Conservation (phyloP, 2,888 invertebrate genomes). For the Ectobius pallidus region DNA sequence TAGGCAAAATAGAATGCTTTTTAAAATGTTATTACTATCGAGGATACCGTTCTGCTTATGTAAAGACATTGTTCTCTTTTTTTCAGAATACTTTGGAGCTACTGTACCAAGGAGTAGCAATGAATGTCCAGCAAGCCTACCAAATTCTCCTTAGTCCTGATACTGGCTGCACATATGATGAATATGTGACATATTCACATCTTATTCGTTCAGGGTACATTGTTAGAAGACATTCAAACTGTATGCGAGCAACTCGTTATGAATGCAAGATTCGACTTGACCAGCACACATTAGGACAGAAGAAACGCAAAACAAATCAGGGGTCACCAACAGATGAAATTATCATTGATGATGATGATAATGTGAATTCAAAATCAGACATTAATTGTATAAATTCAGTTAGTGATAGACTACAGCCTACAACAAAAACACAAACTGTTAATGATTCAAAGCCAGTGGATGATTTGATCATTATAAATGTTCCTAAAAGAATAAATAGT, state of each 20-base stretch:
- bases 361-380: no score
- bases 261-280: conserved; percentile 26
- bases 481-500: no score
- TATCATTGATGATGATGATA: neutral
- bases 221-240: conserved; percentile 57
- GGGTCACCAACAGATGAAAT: neutral
- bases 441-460: no score
- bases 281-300: conserved; percentile 4
- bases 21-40: no score
- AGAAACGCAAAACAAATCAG: neutral
- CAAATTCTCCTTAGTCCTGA: conserved; percentile 56
- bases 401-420: neutral
- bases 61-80: no score
- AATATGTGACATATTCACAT: conserved; percentile 66
- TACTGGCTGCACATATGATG: conserved; percentile 54
- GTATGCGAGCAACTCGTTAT: conserved; percentile 18
- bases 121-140: conserved; percentile 72
- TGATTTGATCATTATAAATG: no score
- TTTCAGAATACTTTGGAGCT: conserved; percentile 68
- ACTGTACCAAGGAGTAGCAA: conserved; percentile 60
- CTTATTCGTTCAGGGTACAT: conserved; percentile 64
- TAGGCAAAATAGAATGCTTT: no score
- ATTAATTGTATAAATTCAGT: neutral
- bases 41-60: no score
- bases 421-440: no score